Evolutionary conservation across 2,797 vertebrate genomes (phyloP), one percentile per base, ranked within the genome.

Genomic region (Chaunax sp.): DNA sequence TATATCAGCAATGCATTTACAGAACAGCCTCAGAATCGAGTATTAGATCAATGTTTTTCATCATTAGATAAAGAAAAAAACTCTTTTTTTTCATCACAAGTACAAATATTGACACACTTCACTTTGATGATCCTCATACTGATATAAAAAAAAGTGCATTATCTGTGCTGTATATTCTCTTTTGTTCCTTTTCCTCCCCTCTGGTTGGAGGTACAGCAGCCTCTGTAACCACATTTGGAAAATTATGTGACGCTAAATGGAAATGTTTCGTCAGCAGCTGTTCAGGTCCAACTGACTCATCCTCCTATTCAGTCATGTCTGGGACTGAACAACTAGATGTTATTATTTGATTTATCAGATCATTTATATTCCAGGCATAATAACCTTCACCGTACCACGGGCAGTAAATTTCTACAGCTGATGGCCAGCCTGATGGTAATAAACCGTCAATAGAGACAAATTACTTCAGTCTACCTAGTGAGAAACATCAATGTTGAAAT

Each of bases 381-480:
- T 19, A 16, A 40, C 13, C 19, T 69, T 35, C 2, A 19, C 28
- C n/a, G 20, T 5, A 28, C 44, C 15, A 12, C 20, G 46, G 49
- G 50, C 22, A 46, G 44, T 35, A 52, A 47, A 52, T 16, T 3
- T 19, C 30, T 51, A 40, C 52, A 62, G 71, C 80, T 49, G 16
- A 47, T 19, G 30, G 49, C 69, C 40, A 54, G 49, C 33, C 38
- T 5, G 6, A 4, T 16, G 33, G 28, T 18, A 57, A 79, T 26
- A 47, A 8, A 19, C 56, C 64, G 35, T 69, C 52, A 52, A 63
- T 53, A 14, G 44, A 58, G 58, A 72, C 22, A 69, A 25, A 77
- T 40, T 2, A 25, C 54, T 45, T 30, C n/a, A 19, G 12, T 56
- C 69, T 62, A 55, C 51, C 62, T 53, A 20, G 10, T 30, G 8